A percentile compares a stretch with the other conserved stretches of the same genome.
phyloP scores from a whole-genome alignment of 2,888 invertebrate species.

The Neocrepidodera transversa region DNA sequence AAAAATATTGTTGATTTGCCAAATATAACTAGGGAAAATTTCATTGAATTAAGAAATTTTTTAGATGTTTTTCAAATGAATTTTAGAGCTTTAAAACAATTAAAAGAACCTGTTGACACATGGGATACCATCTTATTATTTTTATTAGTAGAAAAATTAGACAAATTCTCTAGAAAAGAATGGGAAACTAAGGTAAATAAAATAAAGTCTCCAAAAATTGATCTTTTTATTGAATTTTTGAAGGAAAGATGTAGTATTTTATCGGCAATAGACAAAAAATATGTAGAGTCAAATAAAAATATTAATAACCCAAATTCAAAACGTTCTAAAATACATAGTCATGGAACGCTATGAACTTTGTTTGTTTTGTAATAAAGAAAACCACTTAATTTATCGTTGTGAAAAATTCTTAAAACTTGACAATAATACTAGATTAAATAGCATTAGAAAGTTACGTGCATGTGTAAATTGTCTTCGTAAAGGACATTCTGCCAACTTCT shows the following conservation, averaged over 20 bases:
- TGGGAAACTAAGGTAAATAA: constrained; percentile 9
- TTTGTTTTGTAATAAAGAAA: background rate
- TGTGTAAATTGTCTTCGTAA: constrained; percentile 6
- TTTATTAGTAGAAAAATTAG: constrained; percentile 9
- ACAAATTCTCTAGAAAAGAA: background rate
- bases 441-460: background rate
- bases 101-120: constrained; percentile 5
- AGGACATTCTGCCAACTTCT: background rate
- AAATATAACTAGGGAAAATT: background rate
- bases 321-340: background rate
- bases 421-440: constrained; percentile 3
- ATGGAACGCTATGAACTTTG: constrained; percentile 1
- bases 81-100: constrained; percentile 3
- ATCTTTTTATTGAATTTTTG: constrained; percentile 7
- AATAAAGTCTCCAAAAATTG: constrained; percentile 9
- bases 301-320: background rate
- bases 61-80: background rate
- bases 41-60: constrained; percentile 2
- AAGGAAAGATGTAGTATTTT: constrained; percentile 8
- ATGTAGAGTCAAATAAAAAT: constrained; percentile 8
- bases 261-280: too few species aligned
- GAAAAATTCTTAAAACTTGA: background rate
- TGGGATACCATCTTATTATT: constrained; percentile 10
- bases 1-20: background rate
- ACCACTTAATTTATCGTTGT: constrained; percentile 6